Evolutionary conservation across 2,113 vertebrate species (phyloP).

Genomic region (Ptyas mucosa): DNA sequence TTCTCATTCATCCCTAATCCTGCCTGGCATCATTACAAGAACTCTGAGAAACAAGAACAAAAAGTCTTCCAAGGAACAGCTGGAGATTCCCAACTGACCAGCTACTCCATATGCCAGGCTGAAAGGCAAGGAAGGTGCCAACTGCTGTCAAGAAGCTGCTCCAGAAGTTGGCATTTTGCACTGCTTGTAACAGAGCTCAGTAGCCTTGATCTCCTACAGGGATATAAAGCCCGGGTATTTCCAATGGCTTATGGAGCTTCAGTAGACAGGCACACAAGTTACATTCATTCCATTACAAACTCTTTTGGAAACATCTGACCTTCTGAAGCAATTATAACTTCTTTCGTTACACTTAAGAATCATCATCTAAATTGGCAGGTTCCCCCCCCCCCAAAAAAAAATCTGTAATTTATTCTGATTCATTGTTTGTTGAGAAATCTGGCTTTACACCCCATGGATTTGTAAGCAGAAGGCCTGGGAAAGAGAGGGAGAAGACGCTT

Average conservation of each 20-base stretch:
- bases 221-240: neutral
- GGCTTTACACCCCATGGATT: neutral
- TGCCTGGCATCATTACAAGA: neutral
- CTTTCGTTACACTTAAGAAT: slow-evolving; percentile 1
- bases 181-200: neutral
- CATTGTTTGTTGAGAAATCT: slow-evolving; percentile 16
- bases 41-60: neutral
- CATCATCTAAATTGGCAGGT: neutral
- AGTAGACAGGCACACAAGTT: neutral
- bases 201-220: neutral
- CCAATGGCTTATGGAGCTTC: neutral
- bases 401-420: slow-evolving; percentile 20
- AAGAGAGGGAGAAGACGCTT: neutral
- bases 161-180: neutral
- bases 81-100: neutral
- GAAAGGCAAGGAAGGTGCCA: neutral
- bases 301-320: neutral
- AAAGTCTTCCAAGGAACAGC: neutral
- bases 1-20: neutral
- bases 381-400: neutral
- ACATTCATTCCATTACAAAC: neutral
- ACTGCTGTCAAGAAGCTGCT: neutral
- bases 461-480: neutral
- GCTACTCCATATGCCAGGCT: neutral
- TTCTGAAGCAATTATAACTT: slow-evolving; percentile 16